Conservation (phyloP, 2,888 invertebrate species). For the Campoletis raptor region DNA sequence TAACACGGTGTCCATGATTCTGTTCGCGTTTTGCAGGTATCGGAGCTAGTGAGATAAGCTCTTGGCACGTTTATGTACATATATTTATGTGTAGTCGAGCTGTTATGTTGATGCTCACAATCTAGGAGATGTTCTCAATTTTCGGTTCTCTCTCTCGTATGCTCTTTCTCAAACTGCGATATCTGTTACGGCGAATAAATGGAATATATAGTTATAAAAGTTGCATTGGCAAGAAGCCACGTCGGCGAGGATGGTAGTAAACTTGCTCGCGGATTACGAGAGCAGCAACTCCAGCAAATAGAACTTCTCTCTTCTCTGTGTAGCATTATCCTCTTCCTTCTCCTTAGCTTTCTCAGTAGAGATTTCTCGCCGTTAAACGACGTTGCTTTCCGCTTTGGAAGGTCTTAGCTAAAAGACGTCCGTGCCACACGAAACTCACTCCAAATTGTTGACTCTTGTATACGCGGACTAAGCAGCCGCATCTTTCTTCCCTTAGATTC, state of each 20-base stretch:
- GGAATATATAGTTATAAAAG: constrained; percentile 18
- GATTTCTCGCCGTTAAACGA: constrained; percentile 69
- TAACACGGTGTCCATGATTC: constrained; percentile 45
- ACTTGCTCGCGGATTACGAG: constrained; percentile 78
- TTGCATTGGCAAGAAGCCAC: constrained; percentile 76
- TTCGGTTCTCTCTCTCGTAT: constrained; percentile 31
- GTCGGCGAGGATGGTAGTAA: constrained; percentile 73
- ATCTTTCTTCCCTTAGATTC: constrained; percentile 54
- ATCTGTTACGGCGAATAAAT: constrained; percentile 11
- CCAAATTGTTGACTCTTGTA: constrained; percentile 58
- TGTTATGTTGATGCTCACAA: constrained; percentile 45
- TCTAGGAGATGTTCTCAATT: constrained; percentile 38
- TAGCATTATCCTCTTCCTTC: constrained; percentile 41
- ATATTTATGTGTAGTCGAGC: constrained; percentile 9
- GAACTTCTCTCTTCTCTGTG: constrained; percentile 72
- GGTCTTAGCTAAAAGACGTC: constrained; percentile 49
- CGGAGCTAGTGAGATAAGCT: constrained; percentile 57
- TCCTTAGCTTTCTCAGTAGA: constrained; percentile 61
- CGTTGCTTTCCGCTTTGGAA: constrained; percentile 58
- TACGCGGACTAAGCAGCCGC: constrained; percentile 47
- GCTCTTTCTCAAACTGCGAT: constrained; percentile 38
- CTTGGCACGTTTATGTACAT: constrained; percentile 19
- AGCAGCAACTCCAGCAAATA: constrained; percentile 73
- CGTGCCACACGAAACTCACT: constrained; percentile 34
- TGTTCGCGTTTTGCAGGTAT: constrained; percentile 47